Percentiles rank a stretch among this genome's conserved stretches.
These are phyloP conservation scores for Apogon talboti DNA, from an alignment of 2,797 vertebrate species.

Conservation along the genomic window DNA sequence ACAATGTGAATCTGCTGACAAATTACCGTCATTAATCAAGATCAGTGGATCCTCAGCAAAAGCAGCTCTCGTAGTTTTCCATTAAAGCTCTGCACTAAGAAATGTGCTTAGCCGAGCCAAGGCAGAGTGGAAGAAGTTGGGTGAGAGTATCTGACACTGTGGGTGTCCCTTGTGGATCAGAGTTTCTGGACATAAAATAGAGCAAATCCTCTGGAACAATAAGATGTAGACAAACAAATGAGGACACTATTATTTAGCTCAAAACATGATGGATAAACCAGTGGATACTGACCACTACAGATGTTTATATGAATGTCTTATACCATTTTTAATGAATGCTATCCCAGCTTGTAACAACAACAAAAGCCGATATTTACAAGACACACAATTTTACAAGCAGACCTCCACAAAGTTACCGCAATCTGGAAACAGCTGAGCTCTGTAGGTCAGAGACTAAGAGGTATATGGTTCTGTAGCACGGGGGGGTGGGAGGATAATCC, in stretches of 20 bases:
- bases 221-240: neutral
- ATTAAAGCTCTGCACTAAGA: slow-evolving; percentile 24
- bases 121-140: slow-evolving; percentile 7
- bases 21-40: slow-evolving; percentile 67
- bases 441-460: slow-evolving; percentile 27
- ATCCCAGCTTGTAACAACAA: slow-evolving; percentile 3
- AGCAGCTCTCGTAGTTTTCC: slow-evolving; percentile 35
- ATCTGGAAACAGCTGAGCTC: slow-evolving; percentile 24
- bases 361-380: slow-evolving; percentile 14
- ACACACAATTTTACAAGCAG: neutral
- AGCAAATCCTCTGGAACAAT: slow-evolving; percentile 8
- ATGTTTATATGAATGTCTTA: neutral
- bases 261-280: slow-evolving; percentile 3
- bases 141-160: slow-evolving; percentile 19
- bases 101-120: slow-evolving; percentile 1
- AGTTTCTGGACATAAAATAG: neutral
- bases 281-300: neutral
- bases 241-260: neutral
- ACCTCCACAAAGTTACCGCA: slow-evolving; percentile 26
- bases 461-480: slow-evolving; percentile 29
- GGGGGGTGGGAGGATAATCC: slow-evolving; percentile 33
- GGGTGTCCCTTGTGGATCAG: slow-evolving; percentile 30
- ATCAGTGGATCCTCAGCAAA: slow-evolving; percentile 36
- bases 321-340: slow-evolving; percentile 1
- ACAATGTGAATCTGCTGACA: slow-evolving; percentile 57